Conservation (phyloP, 2,888 invertebrate genomes). For the Mesochorus sp. region DNA sequence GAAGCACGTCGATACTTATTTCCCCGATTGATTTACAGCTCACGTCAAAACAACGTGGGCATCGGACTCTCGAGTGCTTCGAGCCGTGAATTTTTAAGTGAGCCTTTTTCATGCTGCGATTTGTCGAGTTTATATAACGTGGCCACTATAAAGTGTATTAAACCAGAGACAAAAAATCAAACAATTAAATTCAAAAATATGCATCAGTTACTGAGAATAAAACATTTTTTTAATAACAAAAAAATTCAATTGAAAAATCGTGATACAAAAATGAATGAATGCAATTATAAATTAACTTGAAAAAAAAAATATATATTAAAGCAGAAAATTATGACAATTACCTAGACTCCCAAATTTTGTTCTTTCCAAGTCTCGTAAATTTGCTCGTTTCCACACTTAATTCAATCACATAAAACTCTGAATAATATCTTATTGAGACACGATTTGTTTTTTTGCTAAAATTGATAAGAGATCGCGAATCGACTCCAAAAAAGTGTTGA, state of each 20-base stretch:
- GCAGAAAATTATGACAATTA: conserved; percentile 34
- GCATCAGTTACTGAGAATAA: background rate
- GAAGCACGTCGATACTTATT: conserved; percentile 42
- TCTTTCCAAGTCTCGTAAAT: conserved; percentile 40
- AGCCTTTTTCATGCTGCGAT: conserved; percentile 7
- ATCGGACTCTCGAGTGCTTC: conserved; percentile 8
- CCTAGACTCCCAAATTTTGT: conserved; percentile 50
- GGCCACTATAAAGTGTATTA: conserved; percentile 20
- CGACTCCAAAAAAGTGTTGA: background rate
- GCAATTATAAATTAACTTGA: too few species aligned
- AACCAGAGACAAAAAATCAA: conserved; percentile 1
- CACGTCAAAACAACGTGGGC: conserved; percentile 62
- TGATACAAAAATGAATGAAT: background rate
- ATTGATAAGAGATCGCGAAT: background rate
- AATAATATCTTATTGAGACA: conserved; percentile 8
- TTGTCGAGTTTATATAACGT: conserved; percentile 22
- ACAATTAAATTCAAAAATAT: background rate
- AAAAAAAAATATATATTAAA: conserved; percentile 5
- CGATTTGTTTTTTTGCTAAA: background rate
- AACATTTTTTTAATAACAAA: background rate
- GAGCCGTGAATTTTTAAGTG: conserved; percentile 26
- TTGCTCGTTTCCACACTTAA: conserved; percentile 21
- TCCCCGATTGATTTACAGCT: conserved; percentile 66
- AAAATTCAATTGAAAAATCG: background rate
- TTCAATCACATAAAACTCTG: conserved; percentile 31